Evolutionary conservation across 2,797 vertebrate species (phyloP).

Genomic region (Eidolon dupreanum): DNA sequence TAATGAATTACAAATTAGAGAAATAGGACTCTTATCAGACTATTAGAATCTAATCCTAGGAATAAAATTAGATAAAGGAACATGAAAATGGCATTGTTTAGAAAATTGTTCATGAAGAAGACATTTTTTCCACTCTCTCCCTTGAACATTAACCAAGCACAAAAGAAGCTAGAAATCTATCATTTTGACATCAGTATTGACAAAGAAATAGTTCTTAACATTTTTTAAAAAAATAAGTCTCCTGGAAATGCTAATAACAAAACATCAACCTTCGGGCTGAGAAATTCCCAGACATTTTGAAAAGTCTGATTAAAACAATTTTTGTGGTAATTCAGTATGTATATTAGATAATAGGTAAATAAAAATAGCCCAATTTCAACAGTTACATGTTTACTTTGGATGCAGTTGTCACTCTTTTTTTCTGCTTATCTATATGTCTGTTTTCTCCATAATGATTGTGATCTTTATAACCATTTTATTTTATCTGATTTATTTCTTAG

Average conservation of each 20-base stretch:
- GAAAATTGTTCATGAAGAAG: not conserved
- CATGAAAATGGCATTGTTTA: not conserved
- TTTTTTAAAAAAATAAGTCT: not conserved
- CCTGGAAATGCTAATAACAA: not conserved
- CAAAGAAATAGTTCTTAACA: not conserved
- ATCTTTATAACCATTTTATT: not conserved
- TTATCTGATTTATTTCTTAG: not conserved
- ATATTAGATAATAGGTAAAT: not conserved
- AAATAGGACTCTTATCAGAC: not conserved
- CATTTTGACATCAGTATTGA: not conserved
- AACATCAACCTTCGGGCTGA: rapidly evolving
- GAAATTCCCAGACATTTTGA: not conserved
- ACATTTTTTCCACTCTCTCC: not conserved
- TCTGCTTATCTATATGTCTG: not conserved
- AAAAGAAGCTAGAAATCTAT: not conserved
- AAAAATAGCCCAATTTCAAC: not conserved
- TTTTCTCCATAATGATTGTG: not conserved
- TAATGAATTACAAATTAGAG: not conserved
- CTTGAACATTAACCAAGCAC: not conserved
- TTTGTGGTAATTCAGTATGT: not conserved
- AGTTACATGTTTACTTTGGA: not conserved
- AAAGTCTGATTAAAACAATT: not conserved
- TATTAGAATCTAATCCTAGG: not conserved
- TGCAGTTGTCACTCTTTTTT: not conserved
- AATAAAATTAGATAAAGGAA: not conserved